Base-by-base conservation (phyloP, 2,113 vertebrate genomes). In the Crotalus horridus region DNA sequence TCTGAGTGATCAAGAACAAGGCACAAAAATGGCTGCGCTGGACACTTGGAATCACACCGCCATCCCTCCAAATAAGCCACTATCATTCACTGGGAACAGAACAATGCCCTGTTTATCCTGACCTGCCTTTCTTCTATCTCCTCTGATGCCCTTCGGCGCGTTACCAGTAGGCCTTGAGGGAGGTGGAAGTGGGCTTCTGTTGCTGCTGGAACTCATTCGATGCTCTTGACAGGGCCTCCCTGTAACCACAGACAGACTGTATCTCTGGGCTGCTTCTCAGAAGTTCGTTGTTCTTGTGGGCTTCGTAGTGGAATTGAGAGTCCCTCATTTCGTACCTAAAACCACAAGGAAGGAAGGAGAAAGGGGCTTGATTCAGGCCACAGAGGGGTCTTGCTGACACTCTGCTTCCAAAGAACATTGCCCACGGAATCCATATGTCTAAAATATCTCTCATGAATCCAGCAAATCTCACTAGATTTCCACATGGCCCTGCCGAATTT, bases 221-320 rank as follows among this genome's bases (percentile, higher is more conserved):
- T 5, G 91, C 91, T 1, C 94, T 55, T 4, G 64, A 43, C 56
- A 94, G 88, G 17, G 89, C 90, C 43, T 51, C 23, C 7, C 74
- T 85, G 85, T 93, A 94, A 87, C 90, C 86, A 39, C 43, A 94
- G 1, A 94, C 39, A 1, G 91, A 21, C n/a, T 90, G 92, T 21
- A 88, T 53, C 26, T 93, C 94, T 20, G 85, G 94, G 48, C 90
- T 94, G 89, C 33, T 94, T 55, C 91, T 93, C 54, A 96, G 55
- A 13, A 93, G 29, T n/a, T 94, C 90, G 7, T 94, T 96, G 54
- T 96, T 96, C 90, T 96, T 96, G 61, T 91, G 94, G 43, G 94
- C 94, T 94, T 94, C 89, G 5, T 93, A 92, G 86, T 91, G 95
- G 89, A 91, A 94, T 69, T 46, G 48, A 0, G 93, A 95, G 88